Conservation (phyloP, 2,113 vertebrate genomes). For the Hiodon tergisus region DNA sequence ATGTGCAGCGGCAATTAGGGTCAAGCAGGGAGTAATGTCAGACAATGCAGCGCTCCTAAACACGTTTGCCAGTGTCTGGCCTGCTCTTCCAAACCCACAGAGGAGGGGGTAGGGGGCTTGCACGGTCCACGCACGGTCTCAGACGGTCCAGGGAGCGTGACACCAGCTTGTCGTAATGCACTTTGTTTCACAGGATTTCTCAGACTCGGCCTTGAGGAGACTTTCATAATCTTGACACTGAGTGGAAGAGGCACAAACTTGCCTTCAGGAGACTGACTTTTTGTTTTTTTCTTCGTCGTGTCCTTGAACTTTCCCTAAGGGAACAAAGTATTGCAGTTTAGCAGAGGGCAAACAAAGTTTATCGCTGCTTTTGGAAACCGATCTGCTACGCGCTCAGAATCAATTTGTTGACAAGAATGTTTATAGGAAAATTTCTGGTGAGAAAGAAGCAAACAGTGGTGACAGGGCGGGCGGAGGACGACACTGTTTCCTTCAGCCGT, state of each 20-base stretch:
- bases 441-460: background rate
- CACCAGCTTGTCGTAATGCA: too few relatives aligned
- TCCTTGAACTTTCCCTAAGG: background rate
- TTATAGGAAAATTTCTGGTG: background rate
- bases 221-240: too few relatives aligned
- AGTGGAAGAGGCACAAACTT: too few relatives aligned
- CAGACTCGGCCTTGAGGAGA: too few relatives aligned
- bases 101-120: too few relatives aligned
- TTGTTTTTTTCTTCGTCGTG: too few relatives aligned
- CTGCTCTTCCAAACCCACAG: conserved; percentile 32
- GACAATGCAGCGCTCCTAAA: conserved; percentile 41
- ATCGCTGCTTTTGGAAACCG: background rate
- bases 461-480: background rate
- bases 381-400: background rate
- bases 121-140: too few relatives aligned
- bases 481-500: background rate
- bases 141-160: too few relatives aligned
- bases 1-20: conserved; percentile 53
- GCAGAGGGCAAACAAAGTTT: background rate
- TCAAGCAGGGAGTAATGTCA: conserved; percentile 49
- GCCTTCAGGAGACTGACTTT: too few relatives aligned
- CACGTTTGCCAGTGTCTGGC: conserved; percentile 37
- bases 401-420: background rate
- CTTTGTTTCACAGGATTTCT: too few relatives aligned
- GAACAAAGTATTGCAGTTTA: background rate